Conservation (phyloP, 1,140 invertebrate genomes). For the Anthonomus grandis region DNA sequence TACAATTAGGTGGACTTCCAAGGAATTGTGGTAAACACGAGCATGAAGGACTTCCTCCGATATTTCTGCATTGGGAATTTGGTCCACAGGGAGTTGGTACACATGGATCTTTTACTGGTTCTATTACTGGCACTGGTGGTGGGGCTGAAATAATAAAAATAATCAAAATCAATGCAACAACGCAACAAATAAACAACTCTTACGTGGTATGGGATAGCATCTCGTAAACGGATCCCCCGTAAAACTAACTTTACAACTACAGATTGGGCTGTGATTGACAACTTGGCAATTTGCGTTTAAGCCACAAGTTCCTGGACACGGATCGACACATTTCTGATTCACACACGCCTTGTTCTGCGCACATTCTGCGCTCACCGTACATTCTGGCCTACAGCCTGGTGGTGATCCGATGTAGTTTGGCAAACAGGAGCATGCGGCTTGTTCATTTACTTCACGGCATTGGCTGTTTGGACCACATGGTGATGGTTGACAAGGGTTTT, state of each 20-base stretch:
- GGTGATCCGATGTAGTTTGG: constrained; percentile 75
- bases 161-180: constrained; percentile 40
- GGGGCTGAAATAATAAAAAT: constrained; percentile 32
- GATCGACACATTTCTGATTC: constrained; percentile 73
- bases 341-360: constrained; percentile 73
- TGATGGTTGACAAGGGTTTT: constrained; percentile 69
- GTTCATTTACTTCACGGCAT: constrained; percentile 67
- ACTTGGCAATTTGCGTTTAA: constrained; percentile 64
- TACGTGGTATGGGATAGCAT: constrained; percentile 58
- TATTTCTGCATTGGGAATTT: constrained; percentile 61
- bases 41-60: constrained; percentile 60
- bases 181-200: constrained; percentile 45
- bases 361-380: constrained; percentile 78
- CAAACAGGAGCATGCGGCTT: constrained; percentile 77
- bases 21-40: constrained; percentile 65
- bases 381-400: constrained; percentile 77
- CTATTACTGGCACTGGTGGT: constrained; percentile 39
- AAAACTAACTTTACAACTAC: constrained; percentile 64
- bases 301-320: constrained; percentile 73
- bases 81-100: constrained; percentile 66
- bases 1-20: constrained; percentile 68
- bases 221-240: constrained; percentile 72
- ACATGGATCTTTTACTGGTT: constrained; percentile 59
- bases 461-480: constrained; percentile 80
- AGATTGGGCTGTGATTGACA: constrained; percentile 66